Evolutionary conservation across 2,797 vertebrate species (phyloP), one percentile per base, ranked within the genome.

Genomic region (Spondyliosoma cantharus): DNA sequence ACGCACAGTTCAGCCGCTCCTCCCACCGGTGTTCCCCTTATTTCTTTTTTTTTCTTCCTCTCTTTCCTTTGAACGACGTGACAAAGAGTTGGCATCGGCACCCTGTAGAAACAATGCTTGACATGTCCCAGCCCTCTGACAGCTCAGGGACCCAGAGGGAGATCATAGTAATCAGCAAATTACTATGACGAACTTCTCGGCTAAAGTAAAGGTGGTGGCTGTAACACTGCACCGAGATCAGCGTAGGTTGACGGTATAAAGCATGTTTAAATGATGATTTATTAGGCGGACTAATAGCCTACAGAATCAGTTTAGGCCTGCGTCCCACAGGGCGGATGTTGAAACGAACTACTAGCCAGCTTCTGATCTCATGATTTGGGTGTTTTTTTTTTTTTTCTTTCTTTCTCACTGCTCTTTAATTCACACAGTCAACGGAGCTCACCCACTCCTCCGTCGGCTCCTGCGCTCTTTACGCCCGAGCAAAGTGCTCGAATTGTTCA

Each of bases 301-400:
- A 56, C 53, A 71, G 74, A 81, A 83, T 90, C 65, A 69, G 87
- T 74, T 86, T 56, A 76, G 81, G 68, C 67, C 67, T 74, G 53
- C 64, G 63, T 85, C 81, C 78, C 85, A 77, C 50, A 56, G 81
- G 85, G 48, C 7, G 72, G 76, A 77, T 83, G 78, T 86, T 64
- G 84, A 83, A 91, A 82, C 80, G 62, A 56, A 27, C 78, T 63
- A 78, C 63, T 75, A 90, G 82, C 86, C 84, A 86, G 83, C 52
- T 48, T 88, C 84, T 92, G 87, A 90, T 85, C 87, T 92, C 86
- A 89, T 78, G 69, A 84, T 86, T 81, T 76, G 76, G 76, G 81
- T 82, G 43, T 81, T 86, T 89, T 82, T 59, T 80, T 53, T 50
- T 50, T 53, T 54, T 56, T 68, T 74, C 54, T 75, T 29, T 29